phyloP scores from a whole-genome alignment of 64 coral and sea anemone species.

The Exaiptasia diaphana region DNA sequence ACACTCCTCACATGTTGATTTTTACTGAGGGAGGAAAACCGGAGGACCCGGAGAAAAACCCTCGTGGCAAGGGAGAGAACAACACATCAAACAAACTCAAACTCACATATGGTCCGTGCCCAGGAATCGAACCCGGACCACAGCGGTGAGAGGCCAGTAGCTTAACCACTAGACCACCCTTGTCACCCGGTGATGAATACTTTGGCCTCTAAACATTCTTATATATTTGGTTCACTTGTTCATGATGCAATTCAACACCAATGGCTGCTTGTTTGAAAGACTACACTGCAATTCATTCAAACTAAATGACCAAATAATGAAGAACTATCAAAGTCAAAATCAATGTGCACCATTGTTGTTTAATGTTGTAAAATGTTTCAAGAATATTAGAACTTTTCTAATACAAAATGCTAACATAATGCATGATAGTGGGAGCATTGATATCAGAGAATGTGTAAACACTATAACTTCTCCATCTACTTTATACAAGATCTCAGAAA shows the following conservation, averaged over 20 bases:
- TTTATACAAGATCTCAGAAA: conserved; percentile 30
- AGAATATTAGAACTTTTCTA: not conserved
- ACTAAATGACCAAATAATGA: not conserved
- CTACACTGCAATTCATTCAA: conserved; percentile 1
- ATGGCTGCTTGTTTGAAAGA: conserved; percentile 35
- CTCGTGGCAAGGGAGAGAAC: too few species aligned
- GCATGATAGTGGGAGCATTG: not conserved
- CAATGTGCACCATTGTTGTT: conserved; percentile 45
- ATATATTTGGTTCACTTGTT: too few species aligned
- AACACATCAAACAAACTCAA: too few species aligned
- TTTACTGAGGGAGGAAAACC: too few species aligned
- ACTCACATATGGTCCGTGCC: too few species aligned
- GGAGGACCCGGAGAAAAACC: too few species aligned
- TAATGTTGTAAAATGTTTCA: conserved; percentile 52
- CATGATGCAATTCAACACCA: not conserved
- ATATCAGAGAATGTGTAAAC: not conserved
- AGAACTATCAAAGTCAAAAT: not conserved
- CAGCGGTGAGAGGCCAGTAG: too few species aligned
- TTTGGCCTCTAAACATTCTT: too few species aligned
- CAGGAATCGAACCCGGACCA: too few species aligned
- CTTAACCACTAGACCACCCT: too few species aligned
- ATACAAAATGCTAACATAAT: not conserved
- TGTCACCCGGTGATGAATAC: too few species aligned
- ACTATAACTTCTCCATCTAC: conserved; percentile 21
- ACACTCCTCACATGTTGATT: too few species aligned